Conservation (phyloP, 2,113 vertebrate species). For the Bathybates hornii region DNA sequence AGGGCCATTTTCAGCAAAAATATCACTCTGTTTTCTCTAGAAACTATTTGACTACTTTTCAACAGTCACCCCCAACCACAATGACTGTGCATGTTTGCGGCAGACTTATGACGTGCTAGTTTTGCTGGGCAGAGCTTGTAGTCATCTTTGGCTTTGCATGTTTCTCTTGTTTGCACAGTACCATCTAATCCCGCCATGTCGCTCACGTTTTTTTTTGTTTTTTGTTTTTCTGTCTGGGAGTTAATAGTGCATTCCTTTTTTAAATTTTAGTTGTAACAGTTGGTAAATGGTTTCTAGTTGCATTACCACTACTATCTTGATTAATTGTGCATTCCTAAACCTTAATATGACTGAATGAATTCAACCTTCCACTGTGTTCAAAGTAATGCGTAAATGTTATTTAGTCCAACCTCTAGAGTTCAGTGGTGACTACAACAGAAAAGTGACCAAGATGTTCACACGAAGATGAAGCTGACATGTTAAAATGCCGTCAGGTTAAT, state of each 20-base stretch:
- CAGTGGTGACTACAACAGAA: not conserved
- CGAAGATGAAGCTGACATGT: not conserved
- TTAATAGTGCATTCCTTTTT: not conserved
- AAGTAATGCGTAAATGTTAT: not conserved
- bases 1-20: not conserved
- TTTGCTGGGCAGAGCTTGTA: not conserved
- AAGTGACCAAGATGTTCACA: not conserved
- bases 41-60: not conserved
- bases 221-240: not conserved
- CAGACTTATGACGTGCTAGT: not conserved
- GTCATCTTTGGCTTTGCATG: not conserved
- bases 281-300: not conserved
- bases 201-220: fast-evolving
- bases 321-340: not conserved
- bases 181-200: not conserved
- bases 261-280: not conserved
- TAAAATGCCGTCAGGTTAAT: not conserved
- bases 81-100: not conserved
- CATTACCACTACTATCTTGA: not conserved
- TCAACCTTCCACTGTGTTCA: not conserved
- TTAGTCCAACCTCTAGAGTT: not conserved
- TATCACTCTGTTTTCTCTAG: not conserved
- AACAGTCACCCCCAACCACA: not conserved
- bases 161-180: not conserved
- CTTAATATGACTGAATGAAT: not conserved